These are phyloP conservation scores for Alfaro cultratus DNA, from an alignment of 2,797 vertebrate species.

Conservation along the genomic window DNA sequence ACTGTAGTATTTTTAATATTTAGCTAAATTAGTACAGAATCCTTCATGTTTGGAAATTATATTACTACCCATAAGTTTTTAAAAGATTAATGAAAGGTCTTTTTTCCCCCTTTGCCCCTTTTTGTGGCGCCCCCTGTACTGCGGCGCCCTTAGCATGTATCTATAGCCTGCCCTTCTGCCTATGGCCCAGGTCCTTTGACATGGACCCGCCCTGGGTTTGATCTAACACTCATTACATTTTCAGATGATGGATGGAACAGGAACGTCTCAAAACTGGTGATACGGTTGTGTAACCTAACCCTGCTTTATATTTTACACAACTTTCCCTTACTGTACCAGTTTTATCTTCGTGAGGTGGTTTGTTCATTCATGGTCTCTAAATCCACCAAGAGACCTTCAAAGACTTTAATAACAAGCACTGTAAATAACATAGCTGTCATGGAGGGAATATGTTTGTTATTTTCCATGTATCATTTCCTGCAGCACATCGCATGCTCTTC, in stretches of 20 bases:
- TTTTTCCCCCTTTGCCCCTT: no score
- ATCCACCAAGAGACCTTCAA: background rate
- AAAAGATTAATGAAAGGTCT: no score
- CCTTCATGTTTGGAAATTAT: no score
- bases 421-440: slow-evolving; percentile 21
- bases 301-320: background rate
- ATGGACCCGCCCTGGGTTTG: background rate
- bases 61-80: no score
- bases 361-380: background rate
- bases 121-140: no score
- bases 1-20: no score
- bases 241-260: background rate
- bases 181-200: no score
- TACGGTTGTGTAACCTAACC: background rate
- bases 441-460: slow-evolving; percentile 6
- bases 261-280: background rate
- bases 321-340: background rate
- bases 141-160: no score
- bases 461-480: slow-evolving; percentile 18
- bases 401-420: background rate
- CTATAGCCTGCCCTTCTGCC: no score
- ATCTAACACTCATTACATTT: background rate
- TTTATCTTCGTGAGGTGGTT: background rate
- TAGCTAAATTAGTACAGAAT: no score
- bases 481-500: slow-evolving; percentile 13